phyloP scores from a whole-genome alignment of 2,113 vertebrate species.

The Ellobius talpinus region DNA sequence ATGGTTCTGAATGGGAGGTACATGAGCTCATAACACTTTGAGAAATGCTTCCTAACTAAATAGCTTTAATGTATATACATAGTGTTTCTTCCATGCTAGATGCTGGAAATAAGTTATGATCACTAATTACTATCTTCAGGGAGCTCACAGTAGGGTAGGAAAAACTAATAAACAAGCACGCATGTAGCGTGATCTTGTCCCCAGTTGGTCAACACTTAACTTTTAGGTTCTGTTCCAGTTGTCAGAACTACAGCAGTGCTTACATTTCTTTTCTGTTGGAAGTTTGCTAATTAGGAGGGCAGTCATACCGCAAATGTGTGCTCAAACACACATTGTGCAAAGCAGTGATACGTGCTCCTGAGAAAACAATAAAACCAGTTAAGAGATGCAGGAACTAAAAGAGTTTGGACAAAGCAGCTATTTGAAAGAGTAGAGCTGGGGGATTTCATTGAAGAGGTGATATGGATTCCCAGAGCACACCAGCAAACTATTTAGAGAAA shows the following conservation, averaged over 20 bases:
- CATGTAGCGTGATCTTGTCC: background rate
- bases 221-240: background rate
- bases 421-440: background rate
- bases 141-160: background rate
- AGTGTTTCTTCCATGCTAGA: background rate
- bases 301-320: background rate
- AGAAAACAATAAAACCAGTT: background rate
- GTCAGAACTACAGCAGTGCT: background rate
- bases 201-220: background rate
- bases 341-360: background rate
- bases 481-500: background rate
- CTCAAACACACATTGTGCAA: background rate
- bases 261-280: background rate
- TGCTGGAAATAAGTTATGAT: background rate
- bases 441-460: background rate
- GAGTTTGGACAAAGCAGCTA: background rate
- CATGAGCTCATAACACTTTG: background rate
- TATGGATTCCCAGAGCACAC: background rate
- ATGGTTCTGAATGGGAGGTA: background rate
- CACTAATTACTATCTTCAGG: background rate
- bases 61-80: background rate
- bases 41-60: slow-evolving; percentile 11
- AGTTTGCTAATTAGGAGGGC: background rate
- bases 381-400: background rate
- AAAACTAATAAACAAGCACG: background rate